Evolutionary conservation across 2,797 vertebrate genomes (phyloP), one percentile per base, ranked within the genome.

Genomic region (Chelidonichthys spinosus): DNA sequence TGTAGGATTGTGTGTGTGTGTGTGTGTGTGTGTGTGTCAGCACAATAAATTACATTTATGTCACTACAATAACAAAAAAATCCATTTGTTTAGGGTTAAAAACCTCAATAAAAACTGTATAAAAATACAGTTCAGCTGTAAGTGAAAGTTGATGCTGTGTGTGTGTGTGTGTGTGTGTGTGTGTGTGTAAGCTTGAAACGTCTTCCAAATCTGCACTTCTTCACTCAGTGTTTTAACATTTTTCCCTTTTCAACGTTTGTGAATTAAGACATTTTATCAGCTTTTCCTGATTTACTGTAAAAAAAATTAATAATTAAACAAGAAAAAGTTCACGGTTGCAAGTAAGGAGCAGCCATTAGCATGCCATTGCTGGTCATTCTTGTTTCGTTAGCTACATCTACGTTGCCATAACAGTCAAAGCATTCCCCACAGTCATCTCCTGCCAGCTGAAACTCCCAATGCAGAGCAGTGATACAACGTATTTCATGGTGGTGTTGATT

Each of bases 121-220:
- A 25, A 25, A 25, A 25, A 25, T 25, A 25, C 25, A 25, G 25
- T 25, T 1, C 25, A 25, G 25, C 25, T 25, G 25, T 25, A 25
- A 25, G 25, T 25, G 25, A 25, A 25, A 2, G 25, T 25, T 25
- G 25, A 25, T 25, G 25, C 25, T 25, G 25, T 25, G 25, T 25
- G 25, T 25, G 25, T 25, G 25, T 25, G 25, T 25, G 25, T 25
- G 25, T 1, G 9, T 18, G 47, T 5, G 9, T 59, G 37, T 68
- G 55, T 68, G 72, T 63, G 52, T 59, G 25, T 15, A 11, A 9
- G 65, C 61, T 14, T 73, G 63, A 74, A 60, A 80, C 63, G 33
- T 50, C 63, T 8, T 64, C 43, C 46, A 54, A 63, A 79, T 73
- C 71, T 79, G 55, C 65, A 75, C 72, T 88, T 25, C 25, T 25